phyloP scores from a whole-genome alignment of 2,113 vertebrate species.

The Clarias macrocephalus region DNA sequence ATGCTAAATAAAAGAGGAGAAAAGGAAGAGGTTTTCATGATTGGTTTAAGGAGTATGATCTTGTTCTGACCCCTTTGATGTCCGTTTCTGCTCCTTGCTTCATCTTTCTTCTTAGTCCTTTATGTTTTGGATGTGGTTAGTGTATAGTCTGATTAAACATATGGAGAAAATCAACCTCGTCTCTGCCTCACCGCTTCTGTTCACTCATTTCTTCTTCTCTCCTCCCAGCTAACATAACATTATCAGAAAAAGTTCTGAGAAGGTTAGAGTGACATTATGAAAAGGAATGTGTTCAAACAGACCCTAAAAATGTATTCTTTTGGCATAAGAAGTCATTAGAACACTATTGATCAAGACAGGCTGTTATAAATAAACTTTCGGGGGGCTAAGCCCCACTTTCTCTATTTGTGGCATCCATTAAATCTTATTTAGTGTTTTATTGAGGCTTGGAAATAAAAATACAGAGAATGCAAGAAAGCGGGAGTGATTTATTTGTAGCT shows the following conservation, averaged over 20 bases:
- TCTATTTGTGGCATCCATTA: background rate
- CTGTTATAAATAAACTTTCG: background rate
- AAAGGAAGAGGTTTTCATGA: constrained; percentile 51
- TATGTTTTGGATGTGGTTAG: constrained; percentile 1
- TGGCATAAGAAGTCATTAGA: background rate
- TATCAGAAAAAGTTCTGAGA: background rate
- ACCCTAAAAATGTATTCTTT: background rate
- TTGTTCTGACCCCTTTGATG: constrained; percentile 55
- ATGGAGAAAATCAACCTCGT: constrained; percentile 1
- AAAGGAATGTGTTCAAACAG: background rate
- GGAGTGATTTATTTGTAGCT: background rate
- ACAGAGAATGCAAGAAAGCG: background rate
- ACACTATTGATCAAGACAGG: background rate
- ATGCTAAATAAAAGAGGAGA: background rate
- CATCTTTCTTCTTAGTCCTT: background rate
- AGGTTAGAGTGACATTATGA: background rate
- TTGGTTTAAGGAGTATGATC: constrained; percentile 68
- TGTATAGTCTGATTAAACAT: constrained; percentile 16
- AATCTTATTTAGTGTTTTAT: background rate
- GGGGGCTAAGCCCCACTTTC: background rate
- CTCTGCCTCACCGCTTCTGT: background rate
- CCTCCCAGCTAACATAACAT: constrained; percentile 7
- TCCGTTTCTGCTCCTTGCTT: background rate
- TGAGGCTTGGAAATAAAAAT: background rate
- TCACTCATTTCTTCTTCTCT: constrained; percentile 50